A percentile compares a stretch with the other conserved stretches of the same genome.
phyloP scores from a whole-genome alignment of 2,888 invertebrate species.

The Limnephilus marmoratus region DNA sequence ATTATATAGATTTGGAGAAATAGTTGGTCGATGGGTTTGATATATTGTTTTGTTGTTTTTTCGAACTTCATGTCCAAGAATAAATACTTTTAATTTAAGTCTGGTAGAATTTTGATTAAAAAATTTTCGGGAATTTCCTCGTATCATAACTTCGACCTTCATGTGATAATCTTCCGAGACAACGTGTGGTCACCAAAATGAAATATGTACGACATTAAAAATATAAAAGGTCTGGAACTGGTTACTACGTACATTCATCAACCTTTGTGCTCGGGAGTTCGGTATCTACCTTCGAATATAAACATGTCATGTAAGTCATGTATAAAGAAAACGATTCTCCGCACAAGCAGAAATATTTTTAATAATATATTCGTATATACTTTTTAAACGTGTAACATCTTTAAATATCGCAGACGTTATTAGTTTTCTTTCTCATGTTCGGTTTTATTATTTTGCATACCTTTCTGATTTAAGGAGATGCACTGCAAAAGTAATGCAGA shows the following conservation, averaged over 20 bases:
- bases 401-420: background rate
- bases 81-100: too few species aligned
- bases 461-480: too few species aligned
- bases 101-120: too few species aligned
- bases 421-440: background rate
- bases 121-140: too few species aligned
- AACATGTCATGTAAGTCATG: conserved; percentile 5
- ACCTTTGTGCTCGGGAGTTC: conserved; percentile 22
- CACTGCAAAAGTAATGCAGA: too few species aligned
- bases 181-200: conserved; percentile 3
- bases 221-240: conserved; percentile 17
- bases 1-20: too few species aligned
- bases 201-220: conserved; percentile 32
- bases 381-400: background rate
- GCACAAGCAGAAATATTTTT: background rate
- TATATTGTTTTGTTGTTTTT: too few species aligned
- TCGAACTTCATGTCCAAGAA: too few species aligned
- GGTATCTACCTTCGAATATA: conserved; percentile 15
- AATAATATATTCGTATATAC: background rate
- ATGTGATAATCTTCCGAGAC: background rate
- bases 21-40: too few species aligned
- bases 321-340: background rate
- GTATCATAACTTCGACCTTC: background rate
- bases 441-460: background rate
- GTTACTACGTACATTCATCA: conserved; percentile 29